Conservation (phyloP, 1,140 invertebrate species). For the Cecropterus lyciades region DNA sequence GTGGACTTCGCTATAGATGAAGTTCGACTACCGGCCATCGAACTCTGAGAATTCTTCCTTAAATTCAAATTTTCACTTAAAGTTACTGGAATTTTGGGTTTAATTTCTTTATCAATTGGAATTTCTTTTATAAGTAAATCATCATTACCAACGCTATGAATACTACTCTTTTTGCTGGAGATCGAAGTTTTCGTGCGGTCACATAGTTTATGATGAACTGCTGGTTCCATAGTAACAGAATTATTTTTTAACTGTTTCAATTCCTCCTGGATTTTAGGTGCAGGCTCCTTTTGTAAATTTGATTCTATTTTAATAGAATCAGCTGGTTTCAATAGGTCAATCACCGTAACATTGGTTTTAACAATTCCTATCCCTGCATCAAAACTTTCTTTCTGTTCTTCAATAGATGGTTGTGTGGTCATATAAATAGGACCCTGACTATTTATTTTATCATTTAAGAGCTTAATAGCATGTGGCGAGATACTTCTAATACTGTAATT, state of each 20-base stretch:
- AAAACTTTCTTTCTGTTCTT: constrained; percentile 17
- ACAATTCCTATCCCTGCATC: constrained; percentile 16
- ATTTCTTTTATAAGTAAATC: constrained; percentile 64
- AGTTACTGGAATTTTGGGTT: constrained; percentile 50
- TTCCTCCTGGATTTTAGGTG: constrained; percentile 59
- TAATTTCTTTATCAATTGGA: constrained; percentile 52
- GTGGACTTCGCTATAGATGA: constrained; percentile 80
- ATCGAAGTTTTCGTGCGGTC: constrained; percentile 79
- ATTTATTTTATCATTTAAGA: constrained; percentile 65
- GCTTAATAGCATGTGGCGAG: constrained; percentile 65
- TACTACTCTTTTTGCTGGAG: constrained; percentile 73
- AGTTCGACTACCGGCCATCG: constrained; percentile 77
- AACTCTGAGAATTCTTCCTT: constrained; percentile 77
- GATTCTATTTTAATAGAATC: constrained; percentile 42
- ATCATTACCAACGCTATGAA: constrained; percentile 61
- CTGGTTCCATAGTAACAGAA: constrained; percentile 80
- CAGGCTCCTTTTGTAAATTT: constrained; percentile 50
- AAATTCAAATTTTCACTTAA: constrained; percentile 51
- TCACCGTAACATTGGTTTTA: constrained; percentile 24
- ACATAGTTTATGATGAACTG: constrained; percentile 86
- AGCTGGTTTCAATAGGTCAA: constrained; percentile 25
- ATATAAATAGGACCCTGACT: constrained; percentile 62
- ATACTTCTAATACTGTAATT: constrained; percentile 69
- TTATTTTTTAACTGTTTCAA: constrained; percentile 61
- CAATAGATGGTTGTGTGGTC: constrained; percentile 51